phyloP scores from a whole-genome alignment of 2,113 vertebrate species.

The Anolis sagrei region DNA sequence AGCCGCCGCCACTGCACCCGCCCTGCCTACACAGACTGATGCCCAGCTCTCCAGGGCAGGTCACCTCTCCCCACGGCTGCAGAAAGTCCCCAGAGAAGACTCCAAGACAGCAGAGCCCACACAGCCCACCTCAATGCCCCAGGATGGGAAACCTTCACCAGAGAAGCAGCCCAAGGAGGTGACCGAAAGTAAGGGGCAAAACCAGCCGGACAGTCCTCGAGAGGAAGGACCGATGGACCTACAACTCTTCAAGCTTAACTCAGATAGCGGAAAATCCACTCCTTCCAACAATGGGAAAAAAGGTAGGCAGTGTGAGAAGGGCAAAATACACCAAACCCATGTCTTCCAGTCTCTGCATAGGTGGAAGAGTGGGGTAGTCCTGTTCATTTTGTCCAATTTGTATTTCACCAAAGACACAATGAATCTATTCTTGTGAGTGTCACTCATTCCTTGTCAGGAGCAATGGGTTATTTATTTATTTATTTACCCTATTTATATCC shows the following conservation, averaged over 20 bases:
- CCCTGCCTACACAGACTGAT: constrained; percentile 59
- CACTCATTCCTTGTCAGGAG: too few species aligned
- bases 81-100: constrained; percentile 72
- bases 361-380: too few species aligned
- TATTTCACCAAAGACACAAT: too few species aligned
- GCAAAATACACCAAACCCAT: not conserved
- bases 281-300: constrained; percentile 98
- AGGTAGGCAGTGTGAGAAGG: constrained; percentile 76
- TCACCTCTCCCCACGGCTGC: constrained; percentile 67
- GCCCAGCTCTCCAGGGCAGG: not conserved
- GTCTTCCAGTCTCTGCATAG: not conserved
- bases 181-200: constrained; percentile 62
- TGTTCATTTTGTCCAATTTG: too few species aligned
- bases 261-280: constrained; percentile 96
- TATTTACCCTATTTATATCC: too few species aligned
- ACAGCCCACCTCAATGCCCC: constrained; percentile 42
- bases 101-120: constrained; percentile 61
- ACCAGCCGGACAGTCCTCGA: constrained; percentile 79
- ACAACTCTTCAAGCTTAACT: constrained; percentile 95
- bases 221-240: constrained; percentile 91
- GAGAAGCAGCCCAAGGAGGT: constrained; percentile 55
- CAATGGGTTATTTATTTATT: too few species aligned
- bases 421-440: too few species aligned
- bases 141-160: not conserved
- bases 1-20: constrained; percentile 37